These are phyloP conservation scores for Myanophis thanlyinensis DNA, from an alignment of 2,113 vertebrate species.

Conservation along the genomic window DNA sequence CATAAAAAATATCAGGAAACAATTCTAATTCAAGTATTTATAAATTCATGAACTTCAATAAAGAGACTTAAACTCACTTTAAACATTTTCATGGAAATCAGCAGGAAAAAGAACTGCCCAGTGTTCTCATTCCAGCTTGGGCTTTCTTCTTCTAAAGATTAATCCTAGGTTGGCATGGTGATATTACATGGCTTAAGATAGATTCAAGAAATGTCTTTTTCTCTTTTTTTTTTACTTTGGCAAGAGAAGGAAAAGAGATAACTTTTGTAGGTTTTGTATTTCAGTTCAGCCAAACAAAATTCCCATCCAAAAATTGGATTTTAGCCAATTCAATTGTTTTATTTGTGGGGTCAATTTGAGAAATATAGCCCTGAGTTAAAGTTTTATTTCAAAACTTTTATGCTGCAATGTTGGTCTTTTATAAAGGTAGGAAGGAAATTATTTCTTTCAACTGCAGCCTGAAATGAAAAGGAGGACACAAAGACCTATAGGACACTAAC, in stretches of 20 bases:
- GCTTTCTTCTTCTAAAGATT: slow-evolving; percentile 5
- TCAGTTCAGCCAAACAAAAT: not conserved
- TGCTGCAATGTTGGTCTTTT: not conserved
- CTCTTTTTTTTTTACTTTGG: not conserved
- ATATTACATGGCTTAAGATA: not conserved
- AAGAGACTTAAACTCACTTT: not conserved
- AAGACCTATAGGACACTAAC: not conserved
- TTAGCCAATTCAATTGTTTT: slow-evolving; percentile 6
- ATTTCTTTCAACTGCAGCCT: not conserved
- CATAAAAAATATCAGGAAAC: not conserved
- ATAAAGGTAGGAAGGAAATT: slow-evolving; percentile 29
- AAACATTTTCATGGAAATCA: not conserved
- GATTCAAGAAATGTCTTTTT: not conserved
- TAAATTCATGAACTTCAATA: not conserved
- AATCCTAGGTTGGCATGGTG: slow-evolving; percentile 1
- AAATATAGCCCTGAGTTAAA: slow-evolving; percentile 10
- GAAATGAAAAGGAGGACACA: not conserved
- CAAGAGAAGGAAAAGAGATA: not conserved
- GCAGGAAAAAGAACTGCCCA: not conserved
- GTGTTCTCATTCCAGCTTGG: not conserved
- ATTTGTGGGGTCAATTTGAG: not conserved
- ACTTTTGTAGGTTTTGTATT: not conserved
- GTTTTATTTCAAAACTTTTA: not conserved
- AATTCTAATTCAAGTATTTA: not conserved
- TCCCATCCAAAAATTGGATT: not conserved